Percentiles rank a stretch among this genome's conserved stretches.
phyloP scores from a whole-genome alignment of 2,113 vertebrate species.

The Steatornis caripensis region DNA sequence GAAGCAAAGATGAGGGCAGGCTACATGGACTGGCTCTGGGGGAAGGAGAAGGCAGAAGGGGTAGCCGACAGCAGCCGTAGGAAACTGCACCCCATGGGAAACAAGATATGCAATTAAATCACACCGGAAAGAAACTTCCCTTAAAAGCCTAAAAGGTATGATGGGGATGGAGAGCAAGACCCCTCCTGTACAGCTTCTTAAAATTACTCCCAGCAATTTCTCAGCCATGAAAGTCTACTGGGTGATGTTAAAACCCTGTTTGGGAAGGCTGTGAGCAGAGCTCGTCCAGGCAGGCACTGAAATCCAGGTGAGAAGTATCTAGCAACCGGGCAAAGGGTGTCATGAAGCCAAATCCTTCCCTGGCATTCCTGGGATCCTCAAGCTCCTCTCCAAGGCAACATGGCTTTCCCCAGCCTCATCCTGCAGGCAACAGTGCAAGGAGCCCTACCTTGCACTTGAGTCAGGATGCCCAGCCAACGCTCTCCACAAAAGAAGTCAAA shows the following conservation, averaged over 20 bases:
- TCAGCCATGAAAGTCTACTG: background rate
- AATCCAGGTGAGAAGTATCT: background rate
- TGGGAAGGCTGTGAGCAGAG: background rate
- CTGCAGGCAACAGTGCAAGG: background rate
- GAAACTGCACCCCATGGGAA: background rate
- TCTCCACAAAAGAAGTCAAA: background rate
- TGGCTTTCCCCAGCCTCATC: background rate
- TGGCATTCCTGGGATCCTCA: background rate
- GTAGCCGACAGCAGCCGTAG: background rate
- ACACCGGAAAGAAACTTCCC: background rate
- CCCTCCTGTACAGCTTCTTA: background rate
- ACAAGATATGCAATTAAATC: background rate
- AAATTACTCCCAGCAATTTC: background rate
- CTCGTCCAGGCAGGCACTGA: background rate
- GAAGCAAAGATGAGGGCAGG: background rate
- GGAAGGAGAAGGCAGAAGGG: background rate
- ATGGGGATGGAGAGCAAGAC: background rate
- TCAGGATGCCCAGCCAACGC: background rate
- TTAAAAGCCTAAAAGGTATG: background rate
- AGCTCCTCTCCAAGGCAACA: background rate
- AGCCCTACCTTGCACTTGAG: background rate
- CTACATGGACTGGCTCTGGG: rapidly evolving
- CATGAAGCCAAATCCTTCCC: background rate
- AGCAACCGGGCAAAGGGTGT: background rate
- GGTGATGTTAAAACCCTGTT: background rate